Evolutionary conservation across 2,888 invertebrate species (phyloP).

Genomic region (Lymantria monacha): DNA sequence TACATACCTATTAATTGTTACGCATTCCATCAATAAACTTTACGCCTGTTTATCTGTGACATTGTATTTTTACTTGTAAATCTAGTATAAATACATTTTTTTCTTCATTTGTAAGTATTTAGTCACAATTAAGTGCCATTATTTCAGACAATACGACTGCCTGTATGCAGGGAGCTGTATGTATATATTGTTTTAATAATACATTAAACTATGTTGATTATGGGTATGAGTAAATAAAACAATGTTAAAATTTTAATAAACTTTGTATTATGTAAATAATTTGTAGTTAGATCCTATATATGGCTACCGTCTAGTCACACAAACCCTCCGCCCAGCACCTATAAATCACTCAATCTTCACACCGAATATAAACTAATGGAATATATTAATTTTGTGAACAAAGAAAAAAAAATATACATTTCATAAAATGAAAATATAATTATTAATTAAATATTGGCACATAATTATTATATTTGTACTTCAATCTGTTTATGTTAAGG

Average conservation of each 20-base stretch:
- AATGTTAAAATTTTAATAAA: conserved; percentile 35
- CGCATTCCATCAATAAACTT: too few relatives aligned
- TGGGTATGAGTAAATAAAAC: conserved; percentile 29
- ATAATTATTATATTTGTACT: conserved; percentile 38
- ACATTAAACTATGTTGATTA: conserved; percentile 9
- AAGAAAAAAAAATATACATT: neutral
- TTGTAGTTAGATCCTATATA: conserved; percentile 35
- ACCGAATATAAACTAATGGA: conserved; percentile 17
- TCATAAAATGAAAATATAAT: conserved; percentile 21
- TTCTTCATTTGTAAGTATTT: conserved; percentile 21
- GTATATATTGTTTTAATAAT: neutral
- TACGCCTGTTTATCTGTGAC: neutral
- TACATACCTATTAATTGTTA: too few relatives aligned
- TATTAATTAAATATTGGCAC: conserved; percentile 38
- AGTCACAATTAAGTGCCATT: conserved; percentile 41
- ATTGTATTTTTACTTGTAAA: neutral
- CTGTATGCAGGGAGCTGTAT: conserved; percentile 11
- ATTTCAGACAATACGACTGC: conserved; percentile 32
- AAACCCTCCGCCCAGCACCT: conserved; percentile 36
- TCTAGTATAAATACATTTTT: neutral
- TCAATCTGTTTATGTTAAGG: conserved; percentile 10
- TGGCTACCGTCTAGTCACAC: conserved; percentile 28
- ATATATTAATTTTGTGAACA: conserved; percentile 32
- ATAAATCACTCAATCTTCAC: conserved; percentile 23
- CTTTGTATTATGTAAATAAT: conserved; percentile 41